Conservation (phyloP, 2,113 vertebrate genomes). For the Prochilodus magdalenae region DNA sequence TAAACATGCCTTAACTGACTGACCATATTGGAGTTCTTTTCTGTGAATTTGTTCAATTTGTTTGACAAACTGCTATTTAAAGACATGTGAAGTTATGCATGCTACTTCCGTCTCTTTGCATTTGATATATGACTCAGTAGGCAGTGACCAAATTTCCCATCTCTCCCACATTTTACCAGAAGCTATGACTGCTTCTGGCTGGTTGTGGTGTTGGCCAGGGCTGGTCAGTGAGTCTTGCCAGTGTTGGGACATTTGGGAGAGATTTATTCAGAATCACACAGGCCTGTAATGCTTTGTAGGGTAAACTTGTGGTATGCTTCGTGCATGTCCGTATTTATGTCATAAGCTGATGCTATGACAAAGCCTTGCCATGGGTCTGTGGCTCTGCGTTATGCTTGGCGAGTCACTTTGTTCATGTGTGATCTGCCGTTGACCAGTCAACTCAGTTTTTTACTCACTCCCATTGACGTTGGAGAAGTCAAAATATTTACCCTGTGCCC, state of each 20-base stretch:
- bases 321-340: neutral
- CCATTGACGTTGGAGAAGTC: constrained; percentile 13
- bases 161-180: constrained; percentile 35
- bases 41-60: neutral
- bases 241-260: neutral
- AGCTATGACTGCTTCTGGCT: neutral
- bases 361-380: neutral
- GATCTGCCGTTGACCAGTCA: neutral
- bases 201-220: neutral
- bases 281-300: neutral
- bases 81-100: neutral
- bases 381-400: neutral
- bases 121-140: constrained; percentile 22
- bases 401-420: neutral
- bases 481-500: constrained; percentile 42
- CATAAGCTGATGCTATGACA: neutral
- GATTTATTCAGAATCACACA: neutral
- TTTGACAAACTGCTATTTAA: neutral
- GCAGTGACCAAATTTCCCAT: constrained; percentile 18
- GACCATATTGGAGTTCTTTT: too few relatives aligned
- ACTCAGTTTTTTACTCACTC: neutral
- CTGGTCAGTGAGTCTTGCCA: neutral
- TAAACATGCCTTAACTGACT: too few relatives aligned
- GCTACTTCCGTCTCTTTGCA: neutral
- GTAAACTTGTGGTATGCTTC: neutral